These are phyloP conservation scores for Mustelus asterias DNA, from an alignment of 2,113 vertebrate genomes.

Conservation along the genomic window DNA sequence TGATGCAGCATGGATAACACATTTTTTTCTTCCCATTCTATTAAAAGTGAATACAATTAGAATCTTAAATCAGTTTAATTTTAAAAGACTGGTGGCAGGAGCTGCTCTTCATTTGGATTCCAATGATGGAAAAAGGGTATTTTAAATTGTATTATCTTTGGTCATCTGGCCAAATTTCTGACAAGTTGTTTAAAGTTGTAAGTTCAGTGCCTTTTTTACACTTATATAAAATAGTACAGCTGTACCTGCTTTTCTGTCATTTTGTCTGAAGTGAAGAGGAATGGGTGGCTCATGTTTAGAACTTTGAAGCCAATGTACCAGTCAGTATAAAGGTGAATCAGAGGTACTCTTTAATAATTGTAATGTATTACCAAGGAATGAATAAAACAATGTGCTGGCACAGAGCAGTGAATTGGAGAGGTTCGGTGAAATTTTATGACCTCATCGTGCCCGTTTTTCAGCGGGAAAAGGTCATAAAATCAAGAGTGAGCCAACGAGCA, in stretches of 20 bases:
- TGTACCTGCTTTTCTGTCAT: neutral
- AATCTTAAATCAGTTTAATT: neutral
- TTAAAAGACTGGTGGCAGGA: neutral
- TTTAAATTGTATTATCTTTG: neutral
- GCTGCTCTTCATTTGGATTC: neutral
- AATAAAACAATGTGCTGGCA: neutral
- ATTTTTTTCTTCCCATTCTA: neutral
- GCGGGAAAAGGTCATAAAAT: no score
- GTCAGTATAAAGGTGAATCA: neutral
- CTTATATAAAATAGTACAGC: neutral
- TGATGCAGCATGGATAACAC: neutral
- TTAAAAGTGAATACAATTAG: neutral
- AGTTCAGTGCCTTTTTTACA: neutral
- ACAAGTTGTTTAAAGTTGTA: neutral
- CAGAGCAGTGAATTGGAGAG: neutral
- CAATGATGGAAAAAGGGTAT: neutral
- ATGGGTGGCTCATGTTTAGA: neutral
- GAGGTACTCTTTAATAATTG: neutral
- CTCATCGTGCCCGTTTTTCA: no score
- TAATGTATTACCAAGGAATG: neutral
- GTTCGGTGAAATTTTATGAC: no score
- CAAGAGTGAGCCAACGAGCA: no score
- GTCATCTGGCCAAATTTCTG: neutral
- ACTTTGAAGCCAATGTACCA: neutral
- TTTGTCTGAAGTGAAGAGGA: conserved; percentile 21